Evolutionary conservation across 1,140 invertebrate genomes (phyloP).

Genomic region (Holotrichia oblita): DNA sequence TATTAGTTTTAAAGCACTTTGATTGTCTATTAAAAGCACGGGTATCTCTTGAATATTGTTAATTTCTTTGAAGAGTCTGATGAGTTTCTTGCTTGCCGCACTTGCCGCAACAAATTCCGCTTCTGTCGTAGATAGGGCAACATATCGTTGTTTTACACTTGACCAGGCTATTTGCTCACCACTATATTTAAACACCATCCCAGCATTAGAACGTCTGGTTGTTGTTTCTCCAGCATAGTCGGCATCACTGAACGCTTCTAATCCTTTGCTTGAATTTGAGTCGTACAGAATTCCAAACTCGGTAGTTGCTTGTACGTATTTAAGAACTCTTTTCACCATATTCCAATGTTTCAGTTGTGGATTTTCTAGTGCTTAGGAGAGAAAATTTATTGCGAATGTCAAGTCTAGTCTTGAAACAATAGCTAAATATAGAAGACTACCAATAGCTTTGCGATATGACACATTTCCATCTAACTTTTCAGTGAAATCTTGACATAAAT

Average conservation of each 20-base stretch:
- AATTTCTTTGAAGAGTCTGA: slow-evolving; percentile 53
- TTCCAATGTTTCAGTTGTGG: slow-evolving; percentile 11
- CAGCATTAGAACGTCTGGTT: slow-evolving; percentile 54
- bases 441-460: slow-evolving; percentile 37
- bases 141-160: slow-evolving; percentile 45
- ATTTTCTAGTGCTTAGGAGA: slow-evolving; percentile 26
- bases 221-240: slow-evolving; percentile 57
- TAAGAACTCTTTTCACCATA: slow-evolving; percentile 35
- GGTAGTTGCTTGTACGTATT: slow-evolving; percentile 17
- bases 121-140: slow-evolving; percentile 47
- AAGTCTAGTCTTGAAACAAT: slow-evolving; percentile 25
- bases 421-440: slow-evolving; percentile 34
- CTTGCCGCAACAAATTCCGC: slow-evolving; percentile 48
- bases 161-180: slow-evolving; percentile 57
- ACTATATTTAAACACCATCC: slow-evolving; percentile 52
- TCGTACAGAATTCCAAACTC: slow-evolving; percentile 25
- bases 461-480: too few relatives aligned
- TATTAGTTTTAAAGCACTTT: slow-evolving; percentile 52
- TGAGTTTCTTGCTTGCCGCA: slow-evolving; percentile 51
- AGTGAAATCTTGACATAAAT: too few relatives aligned
- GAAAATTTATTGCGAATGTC: slow-evolving; percentile 2
- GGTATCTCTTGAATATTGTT: slow-evolving; percentile 40
- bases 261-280: neutral
- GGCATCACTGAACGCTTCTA: slow-evolving; percentile 58
- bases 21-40: slow-evolving; percentile 45